Conservation (phyloP, 2,113 vertebrate genomes). For the Macrotus californicus region DNA sequence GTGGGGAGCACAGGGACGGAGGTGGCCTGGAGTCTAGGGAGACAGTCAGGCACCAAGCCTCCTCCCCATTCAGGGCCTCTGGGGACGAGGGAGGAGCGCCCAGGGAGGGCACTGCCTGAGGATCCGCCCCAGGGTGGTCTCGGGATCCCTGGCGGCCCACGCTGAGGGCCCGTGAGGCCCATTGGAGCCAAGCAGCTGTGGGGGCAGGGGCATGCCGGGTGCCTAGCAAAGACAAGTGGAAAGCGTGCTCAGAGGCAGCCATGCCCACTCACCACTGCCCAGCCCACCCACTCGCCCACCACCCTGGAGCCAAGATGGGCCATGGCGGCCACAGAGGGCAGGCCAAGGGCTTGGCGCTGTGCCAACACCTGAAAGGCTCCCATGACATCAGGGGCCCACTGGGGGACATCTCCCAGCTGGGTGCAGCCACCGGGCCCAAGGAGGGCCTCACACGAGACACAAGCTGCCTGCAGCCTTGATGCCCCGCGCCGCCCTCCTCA, state of each 20-base stretch:
- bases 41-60: fast-evolving
- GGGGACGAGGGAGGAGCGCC: fast-evolving
- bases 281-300: neutral
- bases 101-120: neutral
- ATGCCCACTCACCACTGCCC: neutral
- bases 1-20: neutral
- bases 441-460: fast-evolving
- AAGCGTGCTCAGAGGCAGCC: neutral
- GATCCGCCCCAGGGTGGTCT: neutral
- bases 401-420: fast-evolving
- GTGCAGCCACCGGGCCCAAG: neutral
- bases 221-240: neutral
- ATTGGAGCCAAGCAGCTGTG: fast-evolving
- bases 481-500: fast-evolving
- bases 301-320: neutral
- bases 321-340: fast-evolving
- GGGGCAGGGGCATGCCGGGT: neutral
- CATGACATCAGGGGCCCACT: fast-evolving
- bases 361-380: neutral
- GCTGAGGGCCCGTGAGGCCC: neutral
- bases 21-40: neutral
- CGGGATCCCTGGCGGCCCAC: neutral
- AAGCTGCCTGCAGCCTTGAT: fast-evolving
- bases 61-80: neutral
- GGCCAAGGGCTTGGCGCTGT: fast-evolving